phyloP scores from a whole-genome alignment of 1,140 invertebrate species.

The Caerostris darwini region DNA sequence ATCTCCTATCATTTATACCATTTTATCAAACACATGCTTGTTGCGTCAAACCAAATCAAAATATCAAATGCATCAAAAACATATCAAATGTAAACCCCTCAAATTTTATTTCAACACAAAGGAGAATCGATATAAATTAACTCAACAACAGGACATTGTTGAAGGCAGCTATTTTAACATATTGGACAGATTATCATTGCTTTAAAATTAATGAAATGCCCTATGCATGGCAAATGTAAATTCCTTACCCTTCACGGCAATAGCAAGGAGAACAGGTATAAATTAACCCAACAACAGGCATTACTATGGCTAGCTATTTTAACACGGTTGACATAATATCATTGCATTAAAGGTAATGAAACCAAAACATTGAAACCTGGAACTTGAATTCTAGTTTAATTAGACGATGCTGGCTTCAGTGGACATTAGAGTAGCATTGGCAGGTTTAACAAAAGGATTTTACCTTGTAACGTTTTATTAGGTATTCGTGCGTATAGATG shows the following conservation, averaged over 20 bases:
- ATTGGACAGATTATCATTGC: no score
- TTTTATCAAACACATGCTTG: no score
- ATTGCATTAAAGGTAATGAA: background rate
- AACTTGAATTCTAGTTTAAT: background rate
- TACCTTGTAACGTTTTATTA: background rate
- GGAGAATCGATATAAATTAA: no score
- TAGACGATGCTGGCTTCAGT: background rate
- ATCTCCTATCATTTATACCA: no score
- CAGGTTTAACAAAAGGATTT: background rate
- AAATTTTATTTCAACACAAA: no score
- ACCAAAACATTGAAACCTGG: background rate
- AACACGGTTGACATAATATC: background rate
- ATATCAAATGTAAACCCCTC: no score
- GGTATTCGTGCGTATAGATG: background rate
- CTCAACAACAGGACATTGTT: no score
- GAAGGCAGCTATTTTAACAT: no score
- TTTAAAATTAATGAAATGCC: no score
- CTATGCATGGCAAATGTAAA: background rate
- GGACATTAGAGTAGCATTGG: background rate
- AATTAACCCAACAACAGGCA: background rate
- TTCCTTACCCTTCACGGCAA: background rate
- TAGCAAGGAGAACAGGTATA: background rate
- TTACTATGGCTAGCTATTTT: background rate
- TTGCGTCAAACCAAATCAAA: no score
- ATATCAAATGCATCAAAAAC: no score